Base-by-base conservation (phyloP, 2,888 invertebrate genomes). In the Steromphala cineraria region DNA sequence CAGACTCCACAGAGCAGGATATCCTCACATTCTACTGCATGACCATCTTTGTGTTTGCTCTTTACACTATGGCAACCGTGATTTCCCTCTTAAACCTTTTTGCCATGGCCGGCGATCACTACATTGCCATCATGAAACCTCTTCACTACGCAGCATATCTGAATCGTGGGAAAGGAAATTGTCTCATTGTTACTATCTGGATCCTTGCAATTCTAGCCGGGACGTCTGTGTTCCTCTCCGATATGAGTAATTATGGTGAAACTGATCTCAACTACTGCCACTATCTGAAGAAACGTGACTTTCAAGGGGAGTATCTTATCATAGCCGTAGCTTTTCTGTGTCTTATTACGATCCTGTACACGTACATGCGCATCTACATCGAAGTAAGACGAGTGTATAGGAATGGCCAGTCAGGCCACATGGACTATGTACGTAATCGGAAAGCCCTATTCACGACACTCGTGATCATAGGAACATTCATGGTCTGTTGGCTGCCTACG, bases 381-480 rank as follows among this genome's bases (percentile, higher is more conserved):
- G 89, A 88, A 67, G 89, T 90, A 0, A 79, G 85, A 15, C 77
- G 75, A 67, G 81, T 87, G 2, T 84, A 86, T 19, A 46, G 74
- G 24, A 76, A 80, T 31, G 81, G 79, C 17, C 24, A 74, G 28
- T 56, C 74, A 24, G 55, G 83, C 24, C 84, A 83, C 7, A 81
- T 87, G 56, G 87, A 89, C 71, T 83, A 85, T 8, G 67, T 83
- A 31, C 86, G 89, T 10, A 90, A 89, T 81, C 85, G 85, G 3
- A 90, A 90, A 52, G 90, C 90, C 8, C 78, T 90, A n/a, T 76
- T 89, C 7, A 91, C 91, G 2, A 91, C 91, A 15, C 81, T 90
- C 19, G 77, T 90, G 21, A 91, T 91, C 10, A 87, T 91, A 3
- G 87, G 87, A 31, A 88, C 90, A 28, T 91, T 90, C 79, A 81